These are phyloP conservation scores for Aphaenogaster floridana DNA, from an alignment of 1,140 invertebrate genomes.

Conservation along the genomic window DNA sequence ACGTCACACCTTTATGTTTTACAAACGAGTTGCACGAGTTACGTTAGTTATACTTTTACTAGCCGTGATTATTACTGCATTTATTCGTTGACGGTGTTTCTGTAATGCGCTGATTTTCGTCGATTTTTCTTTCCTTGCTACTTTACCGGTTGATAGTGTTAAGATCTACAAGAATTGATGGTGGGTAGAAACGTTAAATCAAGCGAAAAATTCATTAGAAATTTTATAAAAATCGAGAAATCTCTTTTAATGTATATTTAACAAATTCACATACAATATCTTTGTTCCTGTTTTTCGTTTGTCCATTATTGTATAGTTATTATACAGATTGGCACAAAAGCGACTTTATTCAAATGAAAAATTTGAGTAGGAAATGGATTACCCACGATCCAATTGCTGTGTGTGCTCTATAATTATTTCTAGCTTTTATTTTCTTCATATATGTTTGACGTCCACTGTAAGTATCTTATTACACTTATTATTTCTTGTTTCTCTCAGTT, in stretches of 20 bases:
- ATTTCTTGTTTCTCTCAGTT: not conserved
- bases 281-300: constrained; percentile 1
- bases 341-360: constrained; percentile 3
- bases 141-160: not conserved
- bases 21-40: constrained; percentile 2
- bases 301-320: not conserved
- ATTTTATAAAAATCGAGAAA: not conserved
- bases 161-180: constrained; percentile 38
- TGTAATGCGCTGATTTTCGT: constrained; percentile 11
- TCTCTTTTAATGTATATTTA: not conserved
- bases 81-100: constrained; percentile 6
- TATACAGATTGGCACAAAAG: not conserved
- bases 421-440: constrained; percentile 22
- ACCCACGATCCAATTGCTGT: constrained; percentile 37
- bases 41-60: constrained; percentile 14
- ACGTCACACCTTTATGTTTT: not conserved
- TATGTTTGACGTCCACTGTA: constrained; percentile 9
- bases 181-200: constrained; percentile 1
- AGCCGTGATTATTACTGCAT: not conserved
- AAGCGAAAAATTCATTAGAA: not conserved
- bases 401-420: constrained; percentile 32
- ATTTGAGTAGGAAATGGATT: not conserved
- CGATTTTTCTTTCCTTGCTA: constrained; percentile 46
- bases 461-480: constrained; percentile 35
- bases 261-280: not conserved